Base-by-base conservation (phyloP, 2,888 invertebrate species). In the Drosophila anomalata region DNA sequence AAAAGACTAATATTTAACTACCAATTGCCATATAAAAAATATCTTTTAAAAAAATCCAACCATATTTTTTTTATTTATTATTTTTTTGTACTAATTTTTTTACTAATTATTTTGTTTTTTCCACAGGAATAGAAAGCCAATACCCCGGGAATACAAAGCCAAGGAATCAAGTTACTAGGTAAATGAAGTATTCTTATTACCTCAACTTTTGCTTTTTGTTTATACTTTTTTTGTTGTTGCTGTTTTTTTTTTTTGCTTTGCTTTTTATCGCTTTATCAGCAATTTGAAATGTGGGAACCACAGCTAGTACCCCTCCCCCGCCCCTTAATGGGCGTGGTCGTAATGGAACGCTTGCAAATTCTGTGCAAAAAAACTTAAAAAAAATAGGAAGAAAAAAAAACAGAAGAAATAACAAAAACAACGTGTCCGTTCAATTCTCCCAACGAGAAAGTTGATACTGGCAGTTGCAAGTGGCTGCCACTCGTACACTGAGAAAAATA, bases 201-300 rank as follows among this genome's bases (percentile, higher is more conserved):
- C 22, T 12, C 22, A 29, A 22, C 14, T 29, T 39, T 56, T 56
- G 24, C 39, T 29, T 56, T 60, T 41, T 41, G 12, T 26, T 24
- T 17, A 29, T 17, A 14, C 46, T 50, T n/a, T 46, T 3, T 41
- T 56, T 31, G 2, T 22, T 22, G 22, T 22, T 39, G n/a, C 1
- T 22, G 14, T 14, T 14, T 14, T 14, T 14, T 14, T 14, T 14
- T 14, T 14, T 11, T 36, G 47, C n/a, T 41, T 48, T 20, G 12
- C 17, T 52, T 48, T 63, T 5, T 22, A 36, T 29, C 54, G 62
- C 72, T 53, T 63, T 52, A 72, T 72, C 58, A 72, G 71, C 50
- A 57, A 57, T 58, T 36, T 47, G 20, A 54, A 57, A 61, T 72
- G 62, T 70, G 71, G 62, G 56, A 71, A 62, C 61, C 61, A 39